Base-by-base conservation (phyloP, 2,797 vertebrate genomes). In the Sparidentex hasta region DNA sequence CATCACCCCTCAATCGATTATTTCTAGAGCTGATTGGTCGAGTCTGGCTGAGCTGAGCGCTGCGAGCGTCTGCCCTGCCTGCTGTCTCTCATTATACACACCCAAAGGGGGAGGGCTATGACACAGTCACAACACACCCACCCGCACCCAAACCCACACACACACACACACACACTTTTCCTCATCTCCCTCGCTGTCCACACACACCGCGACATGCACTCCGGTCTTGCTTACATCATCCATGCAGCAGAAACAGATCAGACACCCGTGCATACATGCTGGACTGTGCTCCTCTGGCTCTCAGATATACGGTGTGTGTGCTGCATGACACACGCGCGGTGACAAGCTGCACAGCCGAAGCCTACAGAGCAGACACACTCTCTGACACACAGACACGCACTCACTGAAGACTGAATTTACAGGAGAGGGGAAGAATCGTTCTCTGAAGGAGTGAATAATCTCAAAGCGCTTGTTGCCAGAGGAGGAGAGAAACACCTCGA, bases 21-120 rank as follows among this genome's bases (percentile, higher is more conserved):
- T 84, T 78, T 83, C 68, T 38, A 20, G 43, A 23, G n/a, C 47
- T 59, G 86, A 91, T 91, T 93, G 85, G 86, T 93, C 1, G 70
- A 69, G 89, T 86, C 93, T 93, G 84, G 74, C 83, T 71, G 80
- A 81, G 89, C 88, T 62, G 57, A 83, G 83, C 18, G 2, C 83
- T 78, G 70, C 46, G 70, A 86, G 86, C 81, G 69, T 92, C 91
- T 92, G 87, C 90, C 82, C 80, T 90, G 92, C 92, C 93, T 94
- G 91, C 92, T 94, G 90, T 82, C 92, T 93, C 92, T 91, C 87
- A 90, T 94, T 95, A 93, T 91, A 83, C 86, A 81, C 93, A 86
- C 77, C 71, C 84, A 76, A 76, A 87, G 84, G 91, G 87, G 91
- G 88, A 91, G 89, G 88, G 89, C 75, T 23, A 20, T 84, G 76